Conservation (phyloP, 2,888 invertebrate species). For the Drosophila melanocephala region DNA sequence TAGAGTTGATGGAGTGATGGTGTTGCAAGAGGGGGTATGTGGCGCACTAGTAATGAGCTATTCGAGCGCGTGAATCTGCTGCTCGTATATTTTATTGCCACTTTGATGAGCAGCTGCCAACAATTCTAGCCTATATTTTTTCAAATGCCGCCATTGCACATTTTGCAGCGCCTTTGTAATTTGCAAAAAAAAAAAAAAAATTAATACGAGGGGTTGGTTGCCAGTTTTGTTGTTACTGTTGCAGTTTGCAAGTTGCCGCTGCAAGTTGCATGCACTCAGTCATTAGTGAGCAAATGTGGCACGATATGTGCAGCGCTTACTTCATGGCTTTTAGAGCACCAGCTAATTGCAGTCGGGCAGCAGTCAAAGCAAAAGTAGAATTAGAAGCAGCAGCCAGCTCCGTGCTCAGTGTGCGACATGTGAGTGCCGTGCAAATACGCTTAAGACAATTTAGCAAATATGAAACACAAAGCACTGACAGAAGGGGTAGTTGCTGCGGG, state of each 20-base stretch:
- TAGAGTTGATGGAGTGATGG: background rate
- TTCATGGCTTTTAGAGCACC: conserved; percentile 71
- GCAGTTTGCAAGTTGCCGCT: conserved; percentile 38
- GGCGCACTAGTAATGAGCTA: conserved; percentile 55
- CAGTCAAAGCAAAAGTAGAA: background rate
- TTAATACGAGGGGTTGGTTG: background rate
- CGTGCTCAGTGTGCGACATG: conserved; percentile 27
- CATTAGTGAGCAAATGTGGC: conserved; percentile 51
- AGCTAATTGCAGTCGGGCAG: conserved; percentile 53
- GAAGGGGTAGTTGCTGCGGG: no score
- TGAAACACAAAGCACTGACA: conserved; percentile 24
- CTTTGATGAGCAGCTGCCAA: conserved; percentile 67
- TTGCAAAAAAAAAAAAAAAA: conserved; percentile 21
- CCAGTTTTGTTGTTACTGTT: background rate
- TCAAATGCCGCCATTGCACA: conserved; percentile 31
- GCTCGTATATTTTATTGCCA: conserved; percentile 77
- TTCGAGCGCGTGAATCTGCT: conserved; percentile 53
- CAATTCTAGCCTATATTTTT: conserved; percentile 55
- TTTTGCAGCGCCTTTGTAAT: conserved; percentile 54
- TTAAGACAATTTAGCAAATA: conserved; percentile 72
- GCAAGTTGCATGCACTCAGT: conserved; percentile 54
- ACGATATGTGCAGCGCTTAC: conserved; percentile 40
- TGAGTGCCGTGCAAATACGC: conserved; percentile 73
- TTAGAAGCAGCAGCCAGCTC: conserved; percentile 27
- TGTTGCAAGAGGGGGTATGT: background rate